Base-by-base conservation (phyloP, 2,113 vertebrate species). In the Willisornis vidua region DNA sequence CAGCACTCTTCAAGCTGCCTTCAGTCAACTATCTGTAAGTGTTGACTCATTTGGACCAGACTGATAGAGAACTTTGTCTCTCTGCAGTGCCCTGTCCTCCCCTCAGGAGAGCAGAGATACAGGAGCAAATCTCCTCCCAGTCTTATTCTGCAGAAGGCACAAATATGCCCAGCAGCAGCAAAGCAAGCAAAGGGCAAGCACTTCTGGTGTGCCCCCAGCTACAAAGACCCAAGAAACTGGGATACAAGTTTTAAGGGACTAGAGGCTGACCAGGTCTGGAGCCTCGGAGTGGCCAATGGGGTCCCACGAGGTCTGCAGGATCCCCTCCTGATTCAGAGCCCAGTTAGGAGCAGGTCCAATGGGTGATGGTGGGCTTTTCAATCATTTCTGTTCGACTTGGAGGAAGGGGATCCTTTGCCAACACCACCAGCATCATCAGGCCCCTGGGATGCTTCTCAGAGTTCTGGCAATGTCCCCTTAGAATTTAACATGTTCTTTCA, bases 21-120 rank as follows among this genome's bases (percentile, higher is more conserved):
- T 90, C 97, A 12, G 28, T 98, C 78, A 94, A 78, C 15, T 86
- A 84, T 57, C 49, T 98, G 94, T 98, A 87, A 97, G 97, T 96
- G 93, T 63, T 16, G 43, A 19, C 58, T 76, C 24, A 1, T 37
- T 54, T 74, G 43, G 41, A 48, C 9, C 15, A 58, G 62, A 14
- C 28, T 74, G 23, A 41, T 23, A 7, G 1, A 46, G 35, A 75
- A 51, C 17, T 68, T 58, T 85, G 63, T 31, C 23, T 29, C 37
- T 89, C 49, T 74, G 0, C 1, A 43, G 57, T 39, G 63, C 19
- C 54, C 45, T 23, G 14, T 41, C n/a, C 41, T 43, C 41, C 37
- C 37, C 12, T 58, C 59, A 54, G 59, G 22, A 48, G 8, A 68
- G 45, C 29, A 39, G 73, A 55, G 28, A 61, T 43, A 29, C 46